A percentile compares a stretch with the other conserved stretches of the same genome.
These are phyloP conservation scores for Campylomormyrus tamandua DNA, from an alignment of 2,113 vertebrate genomes.

Conservation along the genomic window DNA sequence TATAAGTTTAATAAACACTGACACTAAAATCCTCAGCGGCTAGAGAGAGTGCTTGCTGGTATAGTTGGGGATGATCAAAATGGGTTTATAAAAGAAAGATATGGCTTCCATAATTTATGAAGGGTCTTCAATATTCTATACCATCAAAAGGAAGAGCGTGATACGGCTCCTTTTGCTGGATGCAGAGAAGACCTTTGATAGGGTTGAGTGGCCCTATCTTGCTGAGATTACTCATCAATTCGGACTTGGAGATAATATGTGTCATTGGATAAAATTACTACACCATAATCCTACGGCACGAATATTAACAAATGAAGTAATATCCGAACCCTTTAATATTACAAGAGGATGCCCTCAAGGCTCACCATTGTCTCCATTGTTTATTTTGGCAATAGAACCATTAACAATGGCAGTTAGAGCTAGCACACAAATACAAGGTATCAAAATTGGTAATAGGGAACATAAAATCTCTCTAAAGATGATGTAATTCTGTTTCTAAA, in stretches of 20 bases:
- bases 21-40: not conserved
- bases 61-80: constrained; percentile 10
- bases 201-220: too few relatives aligned
- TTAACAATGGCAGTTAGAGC: not conserved
- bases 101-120: not conserved
- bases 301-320: not conserved
- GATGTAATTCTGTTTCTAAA: constrained; percentile 12
- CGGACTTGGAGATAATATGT: too few relatives aligned
- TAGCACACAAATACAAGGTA: not conserved
- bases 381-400: too few relatives aligned
- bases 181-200: too few relatives aligned
- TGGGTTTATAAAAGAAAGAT: not conserved
- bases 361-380: too few relatives aligned
- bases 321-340: not conserved
- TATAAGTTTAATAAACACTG: constrained; percentile 13
- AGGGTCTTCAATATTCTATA: too few relatives aligned
- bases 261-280: too few relatives aligned
- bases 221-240: too few relatives aligned
- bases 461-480: not conserved
- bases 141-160: too few relatives aligned
- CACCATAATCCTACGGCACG: too few relatives aligned
- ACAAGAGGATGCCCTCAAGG: too few relatives aligned
- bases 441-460: not conserved
- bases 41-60: not conserved
- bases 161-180: too few relatives aligned